Conservation (phyloP, 2,888 invertebrate genomes). For the Cerceris ruficornis region DNA sequence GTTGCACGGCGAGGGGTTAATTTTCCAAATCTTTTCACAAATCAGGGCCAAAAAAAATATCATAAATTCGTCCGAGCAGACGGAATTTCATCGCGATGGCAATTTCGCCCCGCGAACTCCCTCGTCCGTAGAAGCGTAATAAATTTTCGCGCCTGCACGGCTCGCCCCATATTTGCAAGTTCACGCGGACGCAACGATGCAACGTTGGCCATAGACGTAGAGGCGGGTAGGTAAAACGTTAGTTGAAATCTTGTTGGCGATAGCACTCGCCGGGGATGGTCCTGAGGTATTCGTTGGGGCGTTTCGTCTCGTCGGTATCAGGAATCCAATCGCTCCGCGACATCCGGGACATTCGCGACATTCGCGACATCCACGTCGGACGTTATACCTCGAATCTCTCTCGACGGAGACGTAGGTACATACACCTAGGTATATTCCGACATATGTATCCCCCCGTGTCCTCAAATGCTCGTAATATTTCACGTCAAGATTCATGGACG, state of each 20-base stretch:
- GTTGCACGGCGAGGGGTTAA: too few relatives aligned
- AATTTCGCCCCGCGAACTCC: neutral
- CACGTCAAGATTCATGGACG: slow-evolving; percentile 25
- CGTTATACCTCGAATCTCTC: slow-evolving; percentile 25
- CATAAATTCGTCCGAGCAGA: too few relatives aligned
- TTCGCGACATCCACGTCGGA: slow-evolving; percentile 27
- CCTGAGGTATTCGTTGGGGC: slow-evolving; percentile 8
- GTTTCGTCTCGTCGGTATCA: slow-evolving; percentile 29
- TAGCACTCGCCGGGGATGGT: neutral
- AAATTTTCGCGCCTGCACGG: neutral
- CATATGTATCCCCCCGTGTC: slow-evolving; percentile 8
- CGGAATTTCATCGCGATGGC: neutral
- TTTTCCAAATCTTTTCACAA: too few relatives aligned
- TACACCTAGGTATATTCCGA: neutral
- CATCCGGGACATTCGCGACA: slow-evolving; percentile 22
- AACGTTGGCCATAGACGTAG: slow-evolving; percentile 4
- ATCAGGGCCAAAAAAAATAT: too few relatives aligned
- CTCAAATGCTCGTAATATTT: slow-evolving; percentile 37
- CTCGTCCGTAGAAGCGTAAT: neutral
- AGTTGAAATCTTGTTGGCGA: slow-evolving; percentile 13
- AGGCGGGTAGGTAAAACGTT: neutral
- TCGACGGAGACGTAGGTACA: neutral
- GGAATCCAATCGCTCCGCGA: slow-evolving; percentile 47
- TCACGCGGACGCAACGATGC: slow-evolving; percentile 10
- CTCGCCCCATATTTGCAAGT: slow-evolving; percentile 23